Evolutionary conservation across 1,140 invertebrate species (phyloP), one percentile per base, ranked within the genome.

Genomic region (Diachasmimorpha longicaudata): DNA sequence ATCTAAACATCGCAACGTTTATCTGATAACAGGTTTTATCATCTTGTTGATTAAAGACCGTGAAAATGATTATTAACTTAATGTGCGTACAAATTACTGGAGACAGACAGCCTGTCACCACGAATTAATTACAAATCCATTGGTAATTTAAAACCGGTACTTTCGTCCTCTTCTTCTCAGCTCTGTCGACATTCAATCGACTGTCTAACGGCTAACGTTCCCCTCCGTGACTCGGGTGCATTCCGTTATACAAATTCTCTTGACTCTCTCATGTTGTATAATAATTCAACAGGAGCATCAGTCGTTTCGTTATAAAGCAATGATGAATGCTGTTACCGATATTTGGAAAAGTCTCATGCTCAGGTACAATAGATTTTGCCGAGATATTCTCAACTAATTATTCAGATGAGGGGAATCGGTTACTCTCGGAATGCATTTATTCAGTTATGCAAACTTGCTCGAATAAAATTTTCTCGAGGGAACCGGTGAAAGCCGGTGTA

Each of bases 391-490:
- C 58, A 25, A 13, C 58, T 63, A 63, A 63, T 63, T 63, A 63
- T 63, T 63, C 58, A 63, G 23, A 25, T 63, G 58, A 63, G 23
- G 14, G 19, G 58, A 25, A 63, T 63, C 23, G 58, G 21, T 6
- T 63, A 0, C 9, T 25, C 11, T 63, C 11, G 6, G 23, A 25
- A 31, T 63, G 58, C 19, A 63, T 66, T 55, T 73, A 73, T 73
- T 73, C 71, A 73, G 36, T 37, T 73, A 73, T 73, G 23, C 55
- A 63, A 25, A 63, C 23, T 25, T 63, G 19, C 31, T 11, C 58
- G 58, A 63, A 23, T 63, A 63, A 63, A 63, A 63, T 63, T 63
- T 63, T 63, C 58, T 14, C 23, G 58, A 4, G 58, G 23, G 23
- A 63, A 63, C 21, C 21, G 58, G 58, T 63, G 58, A 63, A 63